Evolutionary conservation across 2,888 invertebrate species (phyloP).

Genomic region (Lacanobia oleracea): DNA sequence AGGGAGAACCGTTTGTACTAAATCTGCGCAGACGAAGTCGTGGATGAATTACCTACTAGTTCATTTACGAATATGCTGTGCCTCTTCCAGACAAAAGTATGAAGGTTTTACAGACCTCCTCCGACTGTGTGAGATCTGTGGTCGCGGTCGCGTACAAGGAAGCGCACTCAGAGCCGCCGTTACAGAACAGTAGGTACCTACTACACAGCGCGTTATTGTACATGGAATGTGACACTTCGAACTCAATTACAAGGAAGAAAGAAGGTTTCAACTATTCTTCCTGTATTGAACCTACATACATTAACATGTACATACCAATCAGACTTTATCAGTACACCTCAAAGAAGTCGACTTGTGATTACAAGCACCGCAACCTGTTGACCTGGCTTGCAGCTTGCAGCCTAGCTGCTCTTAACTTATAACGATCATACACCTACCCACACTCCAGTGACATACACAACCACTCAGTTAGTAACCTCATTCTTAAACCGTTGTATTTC

Average conservation of each 20-base stretch:
- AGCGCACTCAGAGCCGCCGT: conserved; percentile 42
- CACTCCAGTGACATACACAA: too few species aligned
- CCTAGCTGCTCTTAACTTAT: too few species aligned
- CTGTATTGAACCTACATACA: neutral
- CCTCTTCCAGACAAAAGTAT: neutral
- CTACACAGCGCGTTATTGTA: conserved; percentile 1
- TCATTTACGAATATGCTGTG: neutral
- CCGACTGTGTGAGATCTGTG: neutral
- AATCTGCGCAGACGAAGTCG: too few species aligned
- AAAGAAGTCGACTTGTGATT: too few species aligned
- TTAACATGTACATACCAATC: neutral
- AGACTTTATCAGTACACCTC: neutral
- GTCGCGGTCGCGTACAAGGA: conserved; percentile 39
- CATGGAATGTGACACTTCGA: neutral
- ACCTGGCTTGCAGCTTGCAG: too few species aligned
- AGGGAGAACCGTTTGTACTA: too few species aligned
- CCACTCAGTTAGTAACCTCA: too few species aligned
- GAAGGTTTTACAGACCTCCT: neutral
- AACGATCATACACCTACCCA: too few species aligned
- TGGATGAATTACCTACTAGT: too few species aligned
- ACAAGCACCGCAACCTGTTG: too few species aligned
- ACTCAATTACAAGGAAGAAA: conserved; percentile 2
- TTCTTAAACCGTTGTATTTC: neutral
- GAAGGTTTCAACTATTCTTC: neutral
- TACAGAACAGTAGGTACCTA: conserved; percentile 22